These are phyloP conservation scores for Horisme vitalbata DNA, from an alignment of 2,888 invertebrate species.

Conservation along the genomic window DNA sequence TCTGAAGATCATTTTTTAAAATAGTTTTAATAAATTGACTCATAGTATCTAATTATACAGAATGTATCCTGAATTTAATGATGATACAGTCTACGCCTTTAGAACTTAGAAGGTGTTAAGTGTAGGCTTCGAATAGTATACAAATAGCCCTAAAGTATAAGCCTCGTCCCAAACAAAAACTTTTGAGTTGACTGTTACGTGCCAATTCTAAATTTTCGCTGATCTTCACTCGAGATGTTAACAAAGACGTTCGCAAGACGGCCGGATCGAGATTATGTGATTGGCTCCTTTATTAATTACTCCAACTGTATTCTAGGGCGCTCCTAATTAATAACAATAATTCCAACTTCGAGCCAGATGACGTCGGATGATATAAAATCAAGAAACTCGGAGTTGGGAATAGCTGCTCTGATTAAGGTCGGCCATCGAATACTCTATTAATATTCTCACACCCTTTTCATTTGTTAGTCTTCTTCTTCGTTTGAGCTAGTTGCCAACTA, in stretches of 20 bases:
- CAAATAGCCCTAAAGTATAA: too few relatives aligned
- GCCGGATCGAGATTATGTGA: conserved; percentile 69
- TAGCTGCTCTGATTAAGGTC: background rate
- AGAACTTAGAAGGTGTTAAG: too few relatives aligned
- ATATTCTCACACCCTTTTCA: too few relatives aligned
- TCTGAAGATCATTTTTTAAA: too few relatives aligned
- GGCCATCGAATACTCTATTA: background rate
- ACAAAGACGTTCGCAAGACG: conserved; percentile 77
- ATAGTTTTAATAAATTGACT: too few relatives aligned
- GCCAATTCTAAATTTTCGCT: conserved; percentile 36
- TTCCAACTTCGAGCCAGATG: conserved; percentile 72
- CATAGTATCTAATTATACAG: too few relatives aligned
- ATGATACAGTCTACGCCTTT: too few relatives aligned
- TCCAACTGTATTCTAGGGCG: conserved; percentile 57
- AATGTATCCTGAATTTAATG: too few relatives aligned
- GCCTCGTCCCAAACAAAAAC: background rate
- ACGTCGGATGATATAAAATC: conserved; percentile 61
- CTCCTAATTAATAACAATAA: conserved; percentile 82
- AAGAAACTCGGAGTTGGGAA: conserved; percentile 26
- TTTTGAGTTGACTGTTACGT: background rate
- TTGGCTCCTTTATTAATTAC: conserved; percentile 80
- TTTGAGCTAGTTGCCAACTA: too few relatives aligned
- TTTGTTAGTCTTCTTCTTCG: too few relatives aligned
- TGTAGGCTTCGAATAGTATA: too few relatives aligned
- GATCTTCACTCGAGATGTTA: conserved; percentile 63